Base-by-base conservation (phyloP, 1,140 invertebrate species). In the Diorhabda sublineata region DNA sequence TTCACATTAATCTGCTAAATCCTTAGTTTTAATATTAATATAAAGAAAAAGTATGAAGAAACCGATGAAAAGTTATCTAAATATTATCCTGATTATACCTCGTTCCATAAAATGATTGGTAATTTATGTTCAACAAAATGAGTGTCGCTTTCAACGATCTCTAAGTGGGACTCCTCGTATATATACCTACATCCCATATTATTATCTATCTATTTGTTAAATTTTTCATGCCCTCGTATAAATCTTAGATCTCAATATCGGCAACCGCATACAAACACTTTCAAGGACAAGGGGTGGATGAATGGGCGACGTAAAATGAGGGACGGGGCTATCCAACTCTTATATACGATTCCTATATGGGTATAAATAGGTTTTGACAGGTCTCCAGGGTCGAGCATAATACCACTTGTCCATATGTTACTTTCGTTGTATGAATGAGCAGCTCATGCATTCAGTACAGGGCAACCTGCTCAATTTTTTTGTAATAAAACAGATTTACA, bases 391-490 rank as follows among this genome's bases (percentile, higher is more conserved):
- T 76, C 73, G 69, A 72, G 70, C 74, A 75, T 77, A 77, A 77
- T 76, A 76, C 76, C 76, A 77, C 76, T 77, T 76, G 76, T 76
- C 74, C 76, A 77, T 77, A 77, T 77, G 76, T 75, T 77, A 69
- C 69, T 61, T 56, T 52, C 64, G 59, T 59, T n/a, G 57, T 45
- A 42, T 6, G 58, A 60, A 52, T 52, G 47, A 52, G 6, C n/a
- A 52, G n/a, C 47, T n/a, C 47, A 26, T 1, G 26, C 4, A 52
- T 52, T 6, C 47, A 8, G 47, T 52, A 52, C 2, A 52, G 2
- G 47, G 47, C 47, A 52, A 52, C 47, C 47, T 52, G 47, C 47
- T 52, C 6, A 6, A 26, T 26, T 26, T 26, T 26, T 26, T 26
- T 1, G 26, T 26, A 26, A 26, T 26, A 26, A 26, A 26, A 26